Evolutionary conservation across 2,113 vertebrate species (phyloP).

Genomic region (Haemorhous mexicanus): DNA sequence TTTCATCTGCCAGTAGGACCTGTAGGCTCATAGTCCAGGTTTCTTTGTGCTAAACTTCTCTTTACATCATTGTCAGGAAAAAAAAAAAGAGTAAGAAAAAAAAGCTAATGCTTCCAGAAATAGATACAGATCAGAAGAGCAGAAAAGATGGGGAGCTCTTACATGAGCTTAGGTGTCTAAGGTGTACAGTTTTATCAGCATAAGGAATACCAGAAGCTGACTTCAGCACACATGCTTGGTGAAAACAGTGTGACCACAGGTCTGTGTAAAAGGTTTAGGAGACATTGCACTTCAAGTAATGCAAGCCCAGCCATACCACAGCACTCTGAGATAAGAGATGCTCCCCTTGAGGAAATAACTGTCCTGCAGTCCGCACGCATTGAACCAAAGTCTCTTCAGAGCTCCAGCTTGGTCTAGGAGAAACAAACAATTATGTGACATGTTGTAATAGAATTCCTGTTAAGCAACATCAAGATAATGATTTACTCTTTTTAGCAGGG

Average conservation of each 20-base stretch:
- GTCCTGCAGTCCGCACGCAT: not conserved
- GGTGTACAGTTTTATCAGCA: not conserved
- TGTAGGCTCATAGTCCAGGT: not conserved
- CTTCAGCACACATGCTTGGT: not conserved
- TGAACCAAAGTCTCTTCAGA: not conserved
- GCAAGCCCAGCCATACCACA: not conserved
- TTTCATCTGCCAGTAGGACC: not conserved
- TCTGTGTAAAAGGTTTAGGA: not conserved
- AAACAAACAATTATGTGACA: not conserved
- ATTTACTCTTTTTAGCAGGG: not conserved
- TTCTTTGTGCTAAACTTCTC: not conserved
- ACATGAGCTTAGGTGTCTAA: not conserved
- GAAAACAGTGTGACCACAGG: not conserved
- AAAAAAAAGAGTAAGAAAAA: not conserved
- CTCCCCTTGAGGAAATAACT: not conserved
- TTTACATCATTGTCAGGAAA: not conserved
- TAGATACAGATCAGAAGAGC: not conserved
- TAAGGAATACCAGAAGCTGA: not conserved
- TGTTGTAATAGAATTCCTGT: conserved; percentile 5
- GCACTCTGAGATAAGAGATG: fast-evolving
- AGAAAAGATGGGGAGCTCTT: not conserved
- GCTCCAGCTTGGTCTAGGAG: not conserved
- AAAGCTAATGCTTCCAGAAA: not conserved
- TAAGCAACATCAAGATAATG: conserved; percentile 17
- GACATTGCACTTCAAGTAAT: not conserved